phyloP scores from a whole-genome alignment of 2,888 invertebrate genomes.

The Andrena fulva region DNA sequence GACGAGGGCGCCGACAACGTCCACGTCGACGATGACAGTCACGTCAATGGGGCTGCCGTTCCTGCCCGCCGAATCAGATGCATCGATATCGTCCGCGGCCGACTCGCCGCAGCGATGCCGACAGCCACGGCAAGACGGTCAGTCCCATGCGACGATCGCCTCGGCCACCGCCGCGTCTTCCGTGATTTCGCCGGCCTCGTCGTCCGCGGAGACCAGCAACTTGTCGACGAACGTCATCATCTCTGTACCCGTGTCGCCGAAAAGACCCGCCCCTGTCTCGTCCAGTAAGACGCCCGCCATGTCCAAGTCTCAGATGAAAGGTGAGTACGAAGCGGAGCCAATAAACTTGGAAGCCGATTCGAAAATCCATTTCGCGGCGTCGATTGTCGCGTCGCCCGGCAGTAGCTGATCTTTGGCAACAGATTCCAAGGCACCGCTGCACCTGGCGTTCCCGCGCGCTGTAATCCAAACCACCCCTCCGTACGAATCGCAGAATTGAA shows the following conservation, averaged over 20 bases:
- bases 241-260: slow-evolving; percentile 77
- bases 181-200: slow-evolving; percentile 66
- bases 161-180: slow-evolving; percentile 55
- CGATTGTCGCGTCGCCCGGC: not conserved
- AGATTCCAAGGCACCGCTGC: not conserved
- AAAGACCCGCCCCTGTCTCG: slow-evolving; percentile 66
- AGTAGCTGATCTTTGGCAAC: not conserved
- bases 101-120: slow-evolving; percentile 54
- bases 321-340: slow-evolving; percentile 83
- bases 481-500: not conserved
- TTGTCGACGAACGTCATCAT: slow-evolving; percentile 74
- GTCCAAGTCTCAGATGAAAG: slow-evolving; percentile 93
- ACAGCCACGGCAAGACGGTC: slow-evolving; percentile 49
- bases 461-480: not conserved
- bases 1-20: slow-evolving; percentile 54
- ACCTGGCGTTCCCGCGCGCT: not conserved
- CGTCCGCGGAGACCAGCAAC: slow-evolving; percentile 64
- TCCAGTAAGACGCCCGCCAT: slow-evolving; percentile 84
- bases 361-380: not conserved
- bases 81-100: slow-evolving; percentile 54
- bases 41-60: slow-evolving; percentile 62
- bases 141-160: slow-evolving; percentile 32
- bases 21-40: slow-evolving; percentile 50
- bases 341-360: not conserved
- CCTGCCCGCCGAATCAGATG: slow-evolving; percentile 47